phyloP scores from a whole-genome alignment of 2,797 vertebrate species.

The Lepidocolaptes lacrymiger region DNA sequence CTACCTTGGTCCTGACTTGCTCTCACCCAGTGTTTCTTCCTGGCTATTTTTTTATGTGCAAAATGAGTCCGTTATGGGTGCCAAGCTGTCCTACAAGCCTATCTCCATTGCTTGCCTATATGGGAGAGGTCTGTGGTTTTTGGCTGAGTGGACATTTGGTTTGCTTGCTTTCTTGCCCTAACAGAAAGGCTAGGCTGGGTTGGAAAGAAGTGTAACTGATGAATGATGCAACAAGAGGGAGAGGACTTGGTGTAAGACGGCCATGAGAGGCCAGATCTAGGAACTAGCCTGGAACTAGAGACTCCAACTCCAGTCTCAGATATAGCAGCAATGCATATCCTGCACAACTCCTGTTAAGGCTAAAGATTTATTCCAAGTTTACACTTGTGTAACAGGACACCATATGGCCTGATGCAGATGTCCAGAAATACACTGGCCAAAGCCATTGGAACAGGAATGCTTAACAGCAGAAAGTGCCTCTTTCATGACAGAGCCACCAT shows the following conservation, averaged over 20 bases:
- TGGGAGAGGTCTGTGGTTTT: neutral
- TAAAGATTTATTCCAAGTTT: slow-evolving; percentile 17
- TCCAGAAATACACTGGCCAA: slow-evolving; percentile 22
- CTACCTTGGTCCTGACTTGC: neutral
- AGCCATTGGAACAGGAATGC: neutral
- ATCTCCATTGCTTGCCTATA: neutral
- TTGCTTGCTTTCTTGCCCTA: neutral
- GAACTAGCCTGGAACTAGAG: neutral
- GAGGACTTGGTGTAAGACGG: neutral
- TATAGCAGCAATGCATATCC: neutral
- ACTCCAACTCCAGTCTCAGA: neutral
- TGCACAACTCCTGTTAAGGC: slow-evolving; percentile 18
- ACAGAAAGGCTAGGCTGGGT: neutral
- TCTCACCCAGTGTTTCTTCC: neutral
- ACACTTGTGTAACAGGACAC: neutral
- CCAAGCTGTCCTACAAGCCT: neutral
- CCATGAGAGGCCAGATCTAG: neutral
- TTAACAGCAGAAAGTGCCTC: neutral
- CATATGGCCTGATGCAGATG: neutral
- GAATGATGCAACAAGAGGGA: neutral
- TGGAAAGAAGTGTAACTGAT: neutral
- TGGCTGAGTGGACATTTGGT: neutral
- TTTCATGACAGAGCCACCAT: neutral
- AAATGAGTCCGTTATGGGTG: neutral
- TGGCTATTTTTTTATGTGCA: neutral